Percentiles rank a stretch among this genome's conserved stretches.
Conservation (phyloP, 1,140 invertebrate genomes). For the Procambarus clarkii region DNA sequence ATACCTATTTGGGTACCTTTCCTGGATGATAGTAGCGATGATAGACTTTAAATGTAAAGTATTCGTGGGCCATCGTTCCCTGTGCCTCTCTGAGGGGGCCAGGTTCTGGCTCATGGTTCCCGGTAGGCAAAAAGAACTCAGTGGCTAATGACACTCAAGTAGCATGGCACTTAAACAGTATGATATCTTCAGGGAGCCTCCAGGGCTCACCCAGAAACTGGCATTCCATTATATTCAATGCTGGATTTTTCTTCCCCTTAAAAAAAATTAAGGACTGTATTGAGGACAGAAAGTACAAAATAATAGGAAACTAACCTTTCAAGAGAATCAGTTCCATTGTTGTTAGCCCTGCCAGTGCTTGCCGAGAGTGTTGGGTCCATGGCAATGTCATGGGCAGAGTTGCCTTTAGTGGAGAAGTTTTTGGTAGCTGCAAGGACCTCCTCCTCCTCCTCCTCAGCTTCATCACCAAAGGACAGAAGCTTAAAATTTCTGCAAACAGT, state of each 20-base stretch:
- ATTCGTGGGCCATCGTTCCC: too few species aligned
- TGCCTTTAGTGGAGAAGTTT: constrained; percentile 80
- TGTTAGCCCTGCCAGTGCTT: constrained; percentile 38
- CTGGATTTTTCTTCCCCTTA: neutral
- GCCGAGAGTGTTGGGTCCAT: constrained; percentile 91
- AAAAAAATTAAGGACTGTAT: neutral
- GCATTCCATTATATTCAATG: neutral
- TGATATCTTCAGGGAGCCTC: too few species aligned
- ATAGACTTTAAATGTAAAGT: too few species aligned
- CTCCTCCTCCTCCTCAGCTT: constrained; percentile 97
- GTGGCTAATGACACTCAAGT: too few species aligned
- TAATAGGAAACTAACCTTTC: constrained; percentile 23
- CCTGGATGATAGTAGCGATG: too few species aligned
- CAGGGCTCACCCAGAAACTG: neutral
- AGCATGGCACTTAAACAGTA: too few species aligned
- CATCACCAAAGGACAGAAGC: constrained; percentile 96
- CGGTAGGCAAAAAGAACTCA: too few species aligned
- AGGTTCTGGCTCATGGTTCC: too few species aligned
- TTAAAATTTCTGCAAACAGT: constrained; percentile 89
- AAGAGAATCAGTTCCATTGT: constrained; percentile 20
- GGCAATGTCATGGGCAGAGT: constrained; percentile 94
- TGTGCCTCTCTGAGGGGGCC: too few species aligned
- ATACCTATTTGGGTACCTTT: too few species aligned
- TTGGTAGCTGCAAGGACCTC: constrained; percentile 84
- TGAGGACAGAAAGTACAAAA: neutral